Evolutionary conservation across 2,113 vertebrate species (phyloP), one percentile per base, ranked within the genome.

Genomic region (Scytalopus superciliaris): DNA sequence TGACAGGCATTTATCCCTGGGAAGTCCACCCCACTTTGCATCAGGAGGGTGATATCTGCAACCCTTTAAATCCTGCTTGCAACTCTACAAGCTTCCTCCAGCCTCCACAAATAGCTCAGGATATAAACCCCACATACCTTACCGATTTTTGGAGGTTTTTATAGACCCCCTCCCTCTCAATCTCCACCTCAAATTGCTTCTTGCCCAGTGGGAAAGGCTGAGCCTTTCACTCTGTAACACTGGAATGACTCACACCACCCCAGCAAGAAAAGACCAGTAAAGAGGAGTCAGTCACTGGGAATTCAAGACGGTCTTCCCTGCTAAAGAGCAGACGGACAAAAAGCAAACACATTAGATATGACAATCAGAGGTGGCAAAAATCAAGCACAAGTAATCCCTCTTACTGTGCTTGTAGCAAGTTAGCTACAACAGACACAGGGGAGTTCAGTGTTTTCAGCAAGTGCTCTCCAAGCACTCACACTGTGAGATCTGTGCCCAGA

Each of bases 371-470:
- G 47, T 35, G 44, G 68, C 49, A 94, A 55, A 83, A 94, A 47
- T 17, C 79, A 73, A 74, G 35, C 7, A 28, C 8, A 5, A 93
- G 21, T 64, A 85, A 81, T 40, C 18, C 35, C 35, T 68, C 50
- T 28, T 2, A 23, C 5, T 33, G 21, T 35, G 28, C n/a, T 33
- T 47, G 37, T 33, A 80, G 15, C 5, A 37, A 55, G 35, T 27
- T 47, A 64, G 24, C 45, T n/a, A 31, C 3, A 1, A 44, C 2
- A 66, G 24, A 21, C 7, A 45, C 2, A 9, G 15, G 2, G 2
- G 56, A 75, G 28, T 52, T 47, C 27, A 68, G 30, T 3, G 3
- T 44, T 74, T 31, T 74, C 33, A 90, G 25, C 31, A 31, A 0
- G 3, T 40, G n/a, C 22, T 57, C 49, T 35, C 42, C 40, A 49